Evolutionary conservation across 2,113 vertebrate species (phyloP).

Genomic region (Notarius lentiginosus): DNA sequence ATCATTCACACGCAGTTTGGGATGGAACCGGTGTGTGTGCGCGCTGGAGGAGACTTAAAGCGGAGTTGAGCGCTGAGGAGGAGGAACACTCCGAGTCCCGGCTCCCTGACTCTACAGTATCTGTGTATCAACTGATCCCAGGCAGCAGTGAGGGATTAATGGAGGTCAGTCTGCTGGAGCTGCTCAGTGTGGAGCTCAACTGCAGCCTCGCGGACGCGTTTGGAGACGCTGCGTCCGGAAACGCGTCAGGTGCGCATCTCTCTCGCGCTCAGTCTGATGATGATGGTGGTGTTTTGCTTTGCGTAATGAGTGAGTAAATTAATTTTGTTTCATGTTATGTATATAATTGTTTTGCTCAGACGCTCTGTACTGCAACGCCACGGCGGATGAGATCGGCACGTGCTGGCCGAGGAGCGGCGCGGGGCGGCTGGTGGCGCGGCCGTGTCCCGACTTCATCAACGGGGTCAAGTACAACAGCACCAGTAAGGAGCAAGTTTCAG

Average conservation of each 20-base stretch:
- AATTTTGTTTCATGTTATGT: background rate
- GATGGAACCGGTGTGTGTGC: background rate
- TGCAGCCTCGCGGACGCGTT: constrained; percentile 85
- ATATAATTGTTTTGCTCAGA: constrained; percentile 5
- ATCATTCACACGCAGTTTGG: background rate
- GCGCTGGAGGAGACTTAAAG: background rate
- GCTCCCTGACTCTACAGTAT: too few species aligned
- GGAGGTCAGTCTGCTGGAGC: constrained; percentile 79
- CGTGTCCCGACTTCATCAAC: constrained; percentile 94
- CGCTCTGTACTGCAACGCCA: constrained; percentile 90
- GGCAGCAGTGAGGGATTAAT: constrained; percentile 59
- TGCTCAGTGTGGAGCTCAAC: constrained; percentile 85
- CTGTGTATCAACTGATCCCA: too few species aligned
- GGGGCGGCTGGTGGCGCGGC: constrained; percentile 87
- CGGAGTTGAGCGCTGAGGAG: background rate
- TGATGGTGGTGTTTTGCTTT: too few species aligned
- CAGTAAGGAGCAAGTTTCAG: constrained; percentile 76
- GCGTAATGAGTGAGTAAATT: background rate
- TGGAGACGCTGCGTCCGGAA: constrained; percentile 80
- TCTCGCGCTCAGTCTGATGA: background rate
- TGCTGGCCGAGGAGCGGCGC: constrained; percentile 91
- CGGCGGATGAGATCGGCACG: constrained; percentile 94
- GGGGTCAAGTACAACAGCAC: constrained; percentile 97
- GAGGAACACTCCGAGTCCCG: background rate
- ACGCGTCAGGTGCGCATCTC: constrained; percentile 63